phyloP scores from a whole-genome alignment of 2,113 vertebrate species.

The Redunca redunca region DNA sequence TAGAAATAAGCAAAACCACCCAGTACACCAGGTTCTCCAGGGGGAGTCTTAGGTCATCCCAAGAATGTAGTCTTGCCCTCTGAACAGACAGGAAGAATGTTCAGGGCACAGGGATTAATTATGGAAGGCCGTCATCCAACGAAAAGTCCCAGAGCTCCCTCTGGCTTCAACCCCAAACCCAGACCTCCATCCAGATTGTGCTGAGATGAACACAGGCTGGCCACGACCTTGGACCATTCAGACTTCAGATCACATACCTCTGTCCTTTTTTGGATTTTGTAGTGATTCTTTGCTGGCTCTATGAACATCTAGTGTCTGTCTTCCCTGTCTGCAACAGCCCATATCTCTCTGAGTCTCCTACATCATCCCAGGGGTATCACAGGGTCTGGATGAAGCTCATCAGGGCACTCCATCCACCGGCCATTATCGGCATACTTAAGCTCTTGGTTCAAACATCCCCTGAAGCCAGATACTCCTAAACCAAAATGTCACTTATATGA shows the following conservation, averaged over 20 bases:
- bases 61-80: constrained; percentile 6
- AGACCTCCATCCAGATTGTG: not conserved
- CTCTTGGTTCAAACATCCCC: not conserved
- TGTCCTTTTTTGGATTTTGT: not conserved
- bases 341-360: not conserved
- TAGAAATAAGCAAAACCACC: not conserved
- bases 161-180: not conserved
- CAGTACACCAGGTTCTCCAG: not conserved
- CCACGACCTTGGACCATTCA: not conserved
- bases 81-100: not conserved
- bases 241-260: not conserved
- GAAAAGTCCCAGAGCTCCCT: not conserved
- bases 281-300: not conserved
- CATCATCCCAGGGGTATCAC: not conserved
- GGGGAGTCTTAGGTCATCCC: not conserved
- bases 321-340: not conserved
- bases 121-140: not conserved
- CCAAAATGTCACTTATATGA: not conserved
- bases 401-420: not conserved
- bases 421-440: not conserved
- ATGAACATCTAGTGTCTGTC: not conserved
- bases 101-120: not conserved
- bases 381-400: not conserved
- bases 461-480: not conserved
- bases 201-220: not conserved